Base-by-base conservation (phyloP, 2,888 invertebrate species). In the Rotaria magnacalcarata region DNA sequence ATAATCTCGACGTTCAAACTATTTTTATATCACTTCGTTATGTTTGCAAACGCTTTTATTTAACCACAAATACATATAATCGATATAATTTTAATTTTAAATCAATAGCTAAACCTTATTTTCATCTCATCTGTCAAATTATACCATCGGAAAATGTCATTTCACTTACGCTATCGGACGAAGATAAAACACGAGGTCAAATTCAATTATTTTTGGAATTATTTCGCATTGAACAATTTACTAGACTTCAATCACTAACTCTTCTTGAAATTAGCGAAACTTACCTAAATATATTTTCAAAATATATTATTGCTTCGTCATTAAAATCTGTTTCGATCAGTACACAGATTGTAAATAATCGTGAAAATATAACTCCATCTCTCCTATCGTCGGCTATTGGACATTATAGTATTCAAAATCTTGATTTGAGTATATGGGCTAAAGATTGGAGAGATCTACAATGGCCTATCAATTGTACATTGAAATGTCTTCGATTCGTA, bases 1-100 rank as follows among this genome's bases (percentile, higher is more conserved):
- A 80, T 80, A 24, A 80, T 80, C 80, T 80, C 14, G 80, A 80
- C 47, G 11, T 24, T 47, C 47, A 80, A 80, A 80, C 80, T 11
- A 80, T 80, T 47, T 3, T 80, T 3, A 47, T 43, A 47, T 80
- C 80, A 47, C 16, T 80, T 47, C 47, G 80, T n/a, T 47, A 5
- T 80, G 47, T 80, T 47, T 80, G 80, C 47, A 43, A 80, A 80
- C 80, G 43, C 24, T 80, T 80, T 21, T 2, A 47, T 80, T 8
- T 24, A n/a, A 47, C 47, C 11, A 47, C 16, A 11, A 80, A 80
- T 14, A 16, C 80, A 19, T 80, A 80, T n/a, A 47, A 80, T 47
- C 0, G n/a, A 7, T 80, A 80, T n/a, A 4, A 80, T 47, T 47
- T 80, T 24, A 24, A 80, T 80, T 80, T 80, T 24, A n/a, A 47